Evolutionary conservation across 23 tunicate species (phyloP).

Genomic region (Styela plicata): DNA sequence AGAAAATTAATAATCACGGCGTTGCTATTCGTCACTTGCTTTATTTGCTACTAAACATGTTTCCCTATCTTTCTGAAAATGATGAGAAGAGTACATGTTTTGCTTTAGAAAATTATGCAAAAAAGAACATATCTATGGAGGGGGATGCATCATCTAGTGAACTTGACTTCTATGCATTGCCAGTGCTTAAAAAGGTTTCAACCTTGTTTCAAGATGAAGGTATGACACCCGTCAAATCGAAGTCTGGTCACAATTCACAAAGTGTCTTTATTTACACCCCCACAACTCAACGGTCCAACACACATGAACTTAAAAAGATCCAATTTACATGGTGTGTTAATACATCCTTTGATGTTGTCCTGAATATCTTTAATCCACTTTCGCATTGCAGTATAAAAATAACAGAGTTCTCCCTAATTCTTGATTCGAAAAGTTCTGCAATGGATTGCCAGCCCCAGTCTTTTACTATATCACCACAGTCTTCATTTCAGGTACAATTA

Average conservation of each 20-base stretch:
- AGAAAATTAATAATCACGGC: constrained; percentile 43
- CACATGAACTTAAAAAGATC: not conserved
- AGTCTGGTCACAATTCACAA: not conserved
- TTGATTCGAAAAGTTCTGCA: constrained; percentile 11
- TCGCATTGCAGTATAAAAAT: constrained; percentile 28
- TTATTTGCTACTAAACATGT: constrained; percentile 39
- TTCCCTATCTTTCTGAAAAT: constrained; percentile 31
- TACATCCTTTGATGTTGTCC: constrained; percentile 27
- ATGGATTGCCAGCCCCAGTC: constrained; percentile 30
- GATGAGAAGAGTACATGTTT: constrained; percentile 64
- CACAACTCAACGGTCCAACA: not conserved
- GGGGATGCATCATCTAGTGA: not conserved
- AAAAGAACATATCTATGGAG: not conserved
- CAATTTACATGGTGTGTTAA: constrained; percentile 65
- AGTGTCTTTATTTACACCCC: constrained; percentile 89
- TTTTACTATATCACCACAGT: constrained; percentile 37
- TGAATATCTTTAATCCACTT: constrained; percentile 55
- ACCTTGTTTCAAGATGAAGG: constrained; percentile 32
- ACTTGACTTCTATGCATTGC: constrained; percentile 24
- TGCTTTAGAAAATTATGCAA: constrained; percentile 7
- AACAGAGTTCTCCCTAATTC: constrained; percentile 32
- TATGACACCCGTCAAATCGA: constrained; percentile 5
- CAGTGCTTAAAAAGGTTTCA: constrained; percentile 22
- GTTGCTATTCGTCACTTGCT: constrained; percentile 40
- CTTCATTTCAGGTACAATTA: constrained; percentile 25